phyloP scores from a whole-genome alignment of 2,113 vertebrate species.

The Pavo muticus region DNA sequence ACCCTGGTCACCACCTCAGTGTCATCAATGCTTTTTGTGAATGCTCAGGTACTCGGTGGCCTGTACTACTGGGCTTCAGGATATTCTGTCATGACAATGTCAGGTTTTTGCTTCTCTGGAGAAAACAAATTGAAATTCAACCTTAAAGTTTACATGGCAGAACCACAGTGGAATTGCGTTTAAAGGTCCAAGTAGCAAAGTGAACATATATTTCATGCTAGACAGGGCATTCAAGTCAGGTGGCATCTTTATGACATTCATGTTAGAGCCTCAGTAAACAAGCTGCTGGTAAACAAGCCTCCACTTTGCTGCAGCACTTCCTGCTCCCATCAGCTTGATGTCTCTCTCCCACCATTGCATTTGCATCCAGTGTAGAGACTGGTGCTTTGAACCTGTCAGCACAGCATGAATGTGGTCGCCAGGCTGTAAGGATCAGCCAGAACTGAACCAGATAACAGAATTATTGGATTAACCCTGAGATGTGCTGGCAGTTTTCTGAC shows the following conservation, averaged over 20 bases:
- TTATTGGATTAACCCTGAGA: neutral
- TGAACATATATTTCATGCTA: neutral
- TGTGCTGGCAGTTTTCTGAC: neutral
- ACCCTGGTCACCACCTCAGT: constrained; percentile 13
- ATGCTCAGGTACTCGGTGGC: neutral
- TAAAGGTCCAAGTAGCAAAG: constrained; percentile 28
- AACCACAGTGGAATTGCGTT: constrained; percentile 2
- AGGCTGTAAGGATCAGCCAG: neutral
- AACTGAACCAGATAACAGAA: neutral
- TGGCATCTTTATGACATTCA: neutral
- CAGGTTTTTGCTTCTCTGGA: constrained; percentile 22
- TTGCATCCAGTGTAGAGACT: neutral
- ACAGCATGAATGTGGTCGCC: fast-evolving
- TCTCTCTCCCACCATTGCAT: neutral
- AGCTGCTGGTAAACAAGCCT: neutral
- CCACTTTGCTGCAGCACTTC: neutral
- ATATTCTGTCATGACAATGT: constrained; percentile 24
- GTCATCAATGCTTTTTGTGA: neutral
- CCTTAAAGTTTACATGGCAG: constrained; percentile 7
- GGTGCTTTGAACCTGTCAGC: neutral
- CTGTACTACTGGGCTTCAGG: neutral
- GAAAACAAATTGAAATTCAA: constrained; percentile 42
- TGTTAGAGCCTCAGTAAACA: neutral
- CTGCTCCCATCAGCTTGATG: neutral
- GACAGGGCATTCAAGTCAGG: neutral